A percentile compares a stretch with the other conserved stretches of the same genome.
Conservation (phyloP, 2,113 vertebrate species). For the Rhinolophus sinicus region DNA sequence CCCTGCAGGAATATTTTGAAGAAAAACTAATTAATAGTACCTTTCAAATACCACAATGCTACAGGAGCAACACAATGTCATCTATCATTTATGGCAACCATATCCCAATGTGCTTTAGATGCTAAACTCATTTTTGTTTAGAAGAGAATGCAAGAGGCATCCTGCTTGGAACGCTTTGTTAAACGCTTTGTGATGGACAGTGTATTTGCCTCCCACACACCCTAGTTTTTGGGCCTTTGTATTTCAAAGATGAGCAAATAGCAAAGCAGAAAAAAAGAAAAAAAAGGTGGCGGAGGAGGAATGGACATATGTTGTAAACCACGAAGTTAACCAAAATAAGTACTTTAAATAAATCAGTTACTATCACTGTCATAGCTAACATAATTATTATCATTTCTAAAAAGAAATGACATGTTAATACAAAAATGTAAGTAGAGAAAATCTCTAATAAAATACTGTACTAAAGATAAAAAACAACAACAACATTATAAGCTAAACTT, state of each 20-base stretch:
- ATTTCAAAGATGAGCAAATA: conserved; percentile 38
- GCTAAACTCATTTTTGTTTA: background rate
- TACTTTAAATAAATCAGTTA: background rate
- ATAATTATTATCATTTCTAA: background rate
- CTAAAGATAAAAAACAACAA: too few relatives aligned
- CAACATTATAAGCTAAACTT: background rate
- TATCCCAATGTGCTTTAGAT: background rate
- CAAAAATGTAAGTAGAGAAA: background rate
- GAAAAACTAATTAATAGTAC: background rate
- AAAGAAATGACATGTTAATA: background rate
- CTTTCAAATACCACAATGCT: conserved; percentile 29
- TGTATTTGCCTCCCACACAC: background rate
- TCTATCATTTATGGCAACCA: background rate
- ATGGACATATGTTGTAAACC: background rate
- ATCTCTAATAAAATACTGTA: background rate
- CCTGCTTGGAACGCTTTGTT: background rate
- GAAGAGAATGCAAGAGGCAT: background rate
- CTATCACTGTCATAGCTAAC: background rate
- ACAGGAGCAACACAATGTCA: background rate
- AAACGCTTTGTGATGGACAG: background rate
- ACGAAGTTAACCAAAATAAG: background rate
- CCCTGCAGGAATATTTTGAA: background rate
- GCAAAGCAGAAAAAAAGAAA: background rate
- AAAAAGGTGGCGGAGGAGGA: background rate
- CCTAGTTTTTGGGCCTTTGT: background rate